phyloP scores from a whole-genome alignment of 1,140 invertebrate genomes.

The Drosophila sulfurigaster region DNA sequence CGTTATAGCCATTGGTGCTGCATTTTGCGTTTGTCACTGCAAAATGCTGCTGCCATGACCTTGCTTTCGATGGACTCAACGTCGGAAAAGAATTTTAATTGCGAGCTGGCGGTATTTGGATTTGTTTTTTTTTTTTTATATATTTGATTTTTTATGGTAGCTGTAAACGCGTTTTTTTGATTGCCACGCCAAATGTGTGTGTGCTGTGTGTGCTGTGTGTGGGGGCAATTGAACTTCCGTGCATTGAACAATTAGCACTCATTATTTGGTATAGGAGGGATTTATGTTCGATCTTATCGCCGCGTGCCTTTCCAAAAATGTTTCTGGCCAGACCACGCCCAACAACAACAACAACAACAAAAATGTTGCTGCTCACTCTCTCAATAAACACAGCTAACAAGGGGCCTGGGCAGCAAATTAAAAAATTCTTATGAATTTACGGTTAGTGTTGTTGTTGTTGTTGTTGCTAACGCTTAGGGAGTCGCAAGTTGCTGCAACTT shows the following conservation, averaged over 20 bases:
- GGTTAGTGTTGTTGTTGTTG: slow-evolving; percentile 19
- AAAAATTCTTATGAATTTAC: slow-evolving; percentile 72
- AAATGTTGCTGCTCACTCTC: background rate
- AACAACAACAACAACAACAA: slow-evolving; percentile 1
- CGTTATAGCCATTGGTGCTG: slow-evolving; percentile 12
- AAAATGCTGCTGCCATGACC: slow-evolving; percentile 64
- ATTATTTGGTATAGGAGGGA: slow-evolving; percentile 59
- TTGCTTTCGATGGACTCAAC: slow-evolving; percentile 68
- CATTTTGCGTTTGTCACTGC: slow-evolving; percentile 61
- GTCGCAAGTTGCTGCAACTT: slow-evolving; percentile 49
- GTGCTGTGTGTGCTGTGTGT: slow-evolving; percentile 5
- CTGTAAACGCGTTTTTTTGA: slow-evolving; percentile 21
- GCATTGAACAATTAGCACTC: slow-evolving; percentile 69
- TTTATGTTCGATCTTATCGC: slow-evolving; percentile 66
- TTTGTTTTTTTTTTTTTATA: slow-evolving; percentile 5
- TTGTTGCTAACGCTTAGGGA: slow-evolving; percentile 39
- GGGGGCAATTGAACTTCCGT: slow-evolving; percentile 61
- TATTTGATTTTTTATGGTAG: slow-evolving; percentile 17
- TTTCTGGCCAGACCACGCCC: slow-evolving; percentile 54
- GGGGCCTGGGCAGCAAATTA: slow-evolving; percentile 63
- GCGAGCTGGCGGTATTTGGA: slow-evolving; percentile 26
- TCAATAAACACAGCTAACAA: slow-evolving; percentile 26
- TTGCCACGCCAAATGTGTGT: background rate
- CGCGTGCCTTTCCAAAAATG: slow-evolving; percentile 67
- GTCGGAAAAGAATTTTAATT: slow-evolving; percentile 64